Evolutionary conservation across 2,797 vertebrate species (phyloP), one percentile per base, ranked within the genome.

Genomic region (Falco peregrinus): DNA sequence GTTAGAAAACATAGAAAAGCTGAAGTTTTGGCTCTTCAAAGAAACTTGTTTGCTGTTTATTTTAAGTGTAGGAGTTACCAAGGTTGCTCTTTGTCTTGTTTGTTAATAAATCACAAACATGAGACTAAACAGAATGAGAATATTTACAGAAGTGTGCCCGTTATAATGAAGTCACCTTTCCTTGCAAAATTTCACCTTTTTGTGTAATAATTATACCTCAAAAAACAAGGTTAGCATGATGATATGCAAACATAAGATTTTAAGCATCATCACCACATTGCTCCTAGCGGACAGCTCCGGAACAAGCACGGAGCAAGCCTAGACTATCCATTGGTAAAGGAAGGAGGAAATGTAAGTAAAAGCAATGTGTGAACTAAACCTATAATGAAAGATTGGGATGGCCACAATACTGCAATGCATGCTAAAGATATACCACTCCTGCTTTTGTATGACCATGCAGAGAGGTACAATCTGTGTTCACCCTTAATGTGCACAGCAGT

Each of bases 121-220:
- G 2, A 86, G 29, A 76, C 80, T 35, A 70, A 94, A 75, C 16
- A 68, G 37, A 47, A 19, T 8, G 11, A 57, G 45, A n/a, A 47
- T 78, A 89, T 96, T 97, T 96, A 84, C 84, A 92, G 51, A 65
- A 71, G 35, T 54, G 51, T 81, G 74, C 65, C 97, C 81, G 79
- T 95, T 94, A 97, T 64, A 96, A 94, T 60, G 73, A 96, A 96
- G 87, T n/a, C 65, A 87, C 14, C 10, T 14, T 94, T 67, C 47
- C 65, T 53, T 90, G 91, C 78, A 79, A 95, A 93, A 96, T 65
- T 81, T 86, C 94, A 94, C 78, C 81, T 59, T 96, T 96, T 81
- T 89, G 25, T 84, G 37, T 70, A 96, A 96, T 95, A 97, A 96
- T 94, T 96, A 81, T 13, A 94, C 54, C 84, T 95, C 82, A 97